Evolutionary conservation across 2,113 vertebrate genomes (phyloP).

Genomic region (Ia io): DNA sequence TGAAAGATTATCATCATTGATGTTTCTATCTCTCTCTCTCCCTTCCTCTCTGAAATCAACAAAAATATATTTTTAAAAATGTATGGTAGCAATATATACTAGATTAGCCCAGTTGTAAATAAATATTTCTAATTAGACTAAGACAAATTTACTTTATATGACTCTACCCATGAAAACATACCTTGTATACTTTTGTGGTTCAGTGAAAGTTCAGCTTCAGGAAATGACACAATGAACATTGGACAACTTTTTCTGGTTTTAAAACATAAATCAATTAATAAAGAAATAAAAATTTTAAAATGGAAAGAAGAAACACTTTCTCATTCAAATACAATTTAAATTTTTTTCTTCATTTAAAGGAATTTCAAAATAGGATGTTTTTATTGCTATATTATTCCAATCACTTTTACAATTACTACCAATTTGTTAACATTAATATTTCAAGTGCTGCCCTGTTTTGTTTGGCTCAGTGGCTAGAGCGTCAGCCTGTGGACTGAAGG

Average conservation of each 20-base stretch:
- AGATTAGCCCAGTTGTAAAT: neutral
- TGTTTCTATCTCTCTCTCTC: too few species aligned
- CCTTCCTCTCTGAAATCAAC: too few species aligned
- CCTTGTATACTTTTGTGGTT: conserved; percentile 61
- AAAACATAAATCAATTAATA: conserved; percentile 16
- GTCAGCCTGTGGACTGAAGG: too few species aligned
- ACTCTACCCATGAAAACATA: conserved; percentile 63
- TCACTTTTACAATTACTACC: conserved; percentile 18
- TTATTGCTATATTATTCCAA: neutral
- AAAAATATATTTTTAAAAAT: neutral
- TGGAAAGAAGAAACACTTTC: neutral
- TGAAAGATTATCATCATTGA: too few species aligned
- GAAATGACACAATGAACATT: conserved; percentile 26
- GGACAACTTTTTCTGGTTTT: conserved; percentile 57
- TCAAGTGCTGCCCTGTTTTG: neutral
- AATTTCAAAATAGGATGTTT: conserved; percentile 4
- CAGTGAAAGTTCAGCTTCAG: conserved; percentile 14
- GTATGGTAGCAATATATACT: neutral
- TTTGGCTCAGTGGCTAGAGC: too few species aligned
- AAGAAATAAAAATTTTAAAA: conserved; percentile 34
- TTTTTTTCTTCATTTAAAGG: neutral
- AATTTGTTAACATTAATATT: conserved; percentile 33
- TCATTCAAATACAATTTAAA: conserved; percentile 30
- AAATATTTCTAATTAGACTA: conserved; percentile 13
- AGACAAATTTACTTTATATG: conserved; percentile 23